Conservation (phyloP, 2,797 vertebrate genomes). For the Aldrovandia affinis region DNA sequence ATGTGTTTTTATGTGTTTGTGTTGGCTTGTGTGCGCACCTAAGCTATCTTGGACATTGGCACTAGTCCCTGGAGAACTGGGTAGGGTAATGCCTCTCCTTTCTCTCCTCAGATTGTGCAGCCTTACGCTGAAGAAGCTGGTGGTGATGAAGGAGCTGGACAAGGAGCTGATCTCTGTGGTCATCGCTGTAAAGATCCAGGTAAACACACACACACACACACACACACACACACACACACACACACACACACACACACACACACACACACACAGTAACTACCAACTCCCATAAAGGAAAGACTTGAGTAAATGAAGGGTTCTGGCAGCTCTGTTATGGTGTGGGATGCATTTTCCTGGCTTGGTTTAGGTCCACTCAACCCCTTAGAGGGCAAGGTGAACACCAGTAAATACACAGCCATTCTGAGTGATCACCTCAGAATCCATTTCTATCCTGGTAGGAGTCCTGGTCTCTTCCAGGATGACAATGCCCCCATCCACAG, state of each 20-base stretch:
- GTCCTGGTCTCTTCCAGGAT: too few species aligned
- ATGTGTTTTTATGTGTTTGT: not conserved
- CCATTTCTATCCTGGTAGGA: too few species aligned
- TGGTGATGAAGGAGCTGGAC: slow-evolving; percentile 91
- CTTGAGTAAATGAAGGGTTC: too few species aligned
- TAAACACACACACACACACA: slow-evolving; percentile 5
- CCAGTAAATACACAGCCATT: not conserved
- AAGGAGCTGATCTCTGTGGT: slow-evolving; percentile 96
- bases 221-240: slow-evolving; percentile 3
- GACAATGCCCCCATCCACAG: too few species aligned
- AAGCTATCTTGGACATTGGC: not conserved
- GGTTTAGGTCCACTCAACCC: too few species aligned
- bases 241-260: not conserved
- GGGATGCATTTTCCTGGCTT: too few species aligned
- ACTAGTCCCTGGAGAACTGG: not conserved
- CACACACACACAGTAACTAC: not conserved
- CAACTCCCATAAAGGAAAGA: too few species aligned
- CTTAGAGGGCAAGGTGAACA: too few species aligned
- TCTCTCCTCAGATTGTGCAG: slow-evolving; percentile 84
- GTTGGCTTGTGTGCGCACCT: not conserved
- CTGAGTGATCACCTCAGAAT: too few species aligned
- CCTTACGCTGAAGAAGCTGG: slow-evolving; percentile 94
- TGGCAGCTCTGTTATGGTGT: too few species aligned
- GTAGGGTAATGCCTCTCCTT: not conserved
- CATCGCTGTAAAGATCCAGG: slow-evolving; percentile 98